Evolutionary conservation across 2,888 invertebrate species (phyloP), one percentile per base, ranked within the genome.

Genomic region (Leucoptera coffeella): DNA sequence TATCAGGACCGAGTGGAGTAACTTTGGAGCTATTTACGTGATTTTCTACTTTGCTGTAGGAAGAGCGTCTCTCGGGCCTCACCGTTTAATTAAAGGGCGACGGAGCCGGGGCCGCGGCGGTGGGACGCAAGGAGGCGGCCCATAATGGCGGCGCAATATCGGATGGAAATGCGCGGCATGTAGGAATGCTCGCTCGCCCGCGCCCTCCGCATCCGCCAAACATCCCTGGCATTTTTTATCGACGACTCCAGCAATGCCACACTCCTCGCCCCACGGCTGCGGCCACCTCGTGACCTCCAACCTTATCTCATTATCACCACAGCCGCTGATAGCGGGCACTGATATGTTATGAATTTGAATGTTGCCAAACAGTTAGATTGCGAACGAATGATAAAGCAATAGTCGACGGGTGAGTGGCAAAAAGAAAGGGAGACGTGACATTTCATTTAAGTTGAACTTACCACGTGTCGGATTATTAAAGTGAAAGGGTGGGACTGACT

Each of bases 111-210:
- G 44, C 47, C 39, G 48, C 45, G 47, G 42, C 41, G 50, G 43
- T 47, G 40, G 48, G 51, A 47, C 46, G 41, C 35, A 41, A 51
- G 52, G 50, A 49, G 57, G 54, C 56, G 55, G 49, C 64, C 62
- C 54, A 67, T 67, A 65, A 69, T 69, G 62, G 64, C 64, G 61
- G 62, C 65, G 67, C 67, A 69, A 69, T 69, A 69, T 67, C 61
- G 65, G 65, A 69, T 67, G 65, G 65, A 69, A 67, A 67, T 69
- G 67, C 62, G 61, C 61, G 69, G 69, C 64, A 69, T 67, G 67
- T 65, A 61, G 69, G 69, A 69, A 69, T 67, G 64, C 62, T 61
- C 62, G 55, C 57, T 50, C 59, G 53, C 60, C 58, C 30, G 28
- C 33, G 22, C 58, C 56, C 57, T 55, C 50, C 52, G 57, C 54